Percentiles rank a stretch among this genome's conserved stretches.
Conservation (phyloP, 1,140 invertebrate species). For the Trachymyrmex cornetzi region DNA sequence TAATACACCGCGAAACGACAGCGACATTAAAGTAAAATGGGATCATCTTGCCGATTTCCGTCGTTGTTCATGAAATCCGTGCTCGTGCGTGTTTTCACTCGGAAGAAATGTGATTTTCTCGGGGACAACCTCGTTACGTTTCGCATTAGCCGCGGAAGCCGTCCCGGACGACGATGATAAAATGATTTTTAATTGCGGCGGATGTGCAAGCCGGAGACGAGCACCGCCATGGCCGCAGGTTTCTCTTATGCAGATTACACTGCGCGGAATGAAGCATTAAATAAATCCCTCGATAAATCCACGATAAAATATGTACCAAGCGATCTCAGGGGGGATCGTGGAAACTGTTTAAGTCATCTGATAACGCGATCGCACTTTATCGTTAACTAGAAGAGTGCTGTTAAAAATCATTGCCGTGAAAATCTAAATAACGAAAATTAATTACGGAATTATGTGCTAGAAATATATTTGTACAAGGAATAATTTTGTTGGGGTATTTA, state of each 20-base stretch:
- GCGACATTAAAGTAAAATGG: background rate
- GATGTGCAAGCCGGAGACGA: constrained; percentile 8
- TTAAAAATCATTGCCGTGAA: constrained; percentile 18
- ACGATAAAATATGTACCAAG: constrained; percentile 43
- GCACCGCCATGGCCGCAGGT: background rate
- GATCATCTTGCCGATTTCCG: background rate
- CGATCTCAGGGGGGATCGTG: background rate
- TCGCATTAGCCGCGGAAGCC: constrained; percentile 7
- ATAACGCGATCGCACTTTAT: constrained; percentile 22
- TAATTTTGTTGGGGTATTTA: no score
- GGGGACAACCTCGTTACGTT: constrained; percentile 20
- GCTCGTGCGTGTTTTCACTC: constrained; percentile 22
- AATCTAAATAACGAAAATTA: constrained; percentile 20
- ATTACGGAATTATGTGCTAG: background rate
- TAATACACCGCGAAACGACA: constrained; percentile 8
- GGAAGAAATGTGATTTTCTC: constrained; percentile 41
- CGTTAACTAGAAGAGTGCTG: background rate
- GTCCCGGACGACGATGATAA: constrained; percentile 20
- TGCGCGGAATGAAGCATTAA: constrained; percentile 15
- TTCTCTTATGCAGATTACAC: constrained; percentile 32
- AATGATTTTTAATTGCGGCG: constrained; percentile 56
- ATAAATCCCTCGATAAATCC: constrained; percentile 46
- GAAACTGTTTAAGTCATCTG: constrained; percentile 17
- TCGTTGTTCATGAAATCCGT: constrained; percentile 5
- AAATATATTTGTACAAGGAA: background rate